Percentiles rank a stretch among this genome's conserved stretches.
Evolutionary conservation across 2,797 vertebrate genomes (phyloP).

Genomic region (Mallotus villosus): DNA sequence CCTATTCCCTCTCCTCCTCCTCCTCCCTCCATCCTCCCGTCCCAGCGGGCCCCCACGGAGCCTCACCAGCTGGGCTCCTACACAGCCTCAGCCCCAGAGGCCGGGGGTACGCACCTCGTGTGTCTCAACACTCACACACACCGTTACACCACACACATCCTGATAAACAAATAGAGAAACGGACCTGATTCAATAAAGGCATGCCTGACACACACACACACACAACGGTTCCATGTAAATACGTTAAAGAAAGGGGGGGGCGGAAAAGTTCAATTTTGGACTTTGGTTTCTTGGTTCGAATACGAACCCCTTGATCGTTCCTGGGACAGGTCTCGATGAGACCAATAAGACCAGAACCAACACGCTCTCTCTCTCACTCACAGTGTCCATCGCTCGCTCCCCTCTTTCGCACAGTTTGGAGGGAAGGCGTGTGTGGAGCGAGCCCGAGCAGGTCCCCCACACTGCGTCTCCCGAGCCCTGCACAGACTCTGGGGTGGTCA

Average conservation of each 20-base stretch:
- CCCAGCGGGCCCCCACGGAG: conserved; percentile 53
- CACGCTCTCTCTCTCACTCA: not conserved
- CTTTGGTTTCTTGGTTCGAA: too few relatives aligned
- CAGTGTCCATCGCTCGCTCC: not conserved
- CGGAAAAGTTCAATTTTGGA: too few relatives aligned
- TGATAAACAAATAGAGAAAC: conserved; percentile 12
- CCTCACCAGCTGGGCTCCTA: conserved; percentile 75
- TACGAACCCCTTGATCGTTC: not conserved
- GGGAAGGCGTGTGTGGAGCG: not conserved
- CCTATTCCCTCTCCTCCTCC: not conserved
- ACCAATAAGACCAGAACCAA: not conserved
- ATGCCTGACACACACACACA: conserved; percentile 8
- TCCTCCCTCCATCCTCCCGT: not conserved
- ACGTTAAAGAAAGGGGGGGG: conserved; percentile 8
- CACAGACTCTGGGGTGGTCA: not conserved
- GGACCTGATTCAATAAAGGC: not conserved
- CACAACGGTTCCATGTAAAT: conserved; percentile 35
- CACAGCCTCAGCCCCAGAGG: conserved; percentile 64
- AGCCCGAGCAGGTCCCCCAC: not conserved
- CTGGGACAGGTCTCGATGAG: not conserved
- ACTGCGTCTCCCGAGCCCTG: not conserved
- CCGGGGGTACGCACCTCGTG: conserved; percentile 47
- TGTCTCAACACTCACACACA: conserved; percentile 4
- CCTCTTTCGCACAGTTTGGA: not conserved
- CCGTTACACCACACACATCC: conserved; percentile 24